Conservation (phyloP, 1,140 invertebrate genomes). For the Solen grandis region DNA sequence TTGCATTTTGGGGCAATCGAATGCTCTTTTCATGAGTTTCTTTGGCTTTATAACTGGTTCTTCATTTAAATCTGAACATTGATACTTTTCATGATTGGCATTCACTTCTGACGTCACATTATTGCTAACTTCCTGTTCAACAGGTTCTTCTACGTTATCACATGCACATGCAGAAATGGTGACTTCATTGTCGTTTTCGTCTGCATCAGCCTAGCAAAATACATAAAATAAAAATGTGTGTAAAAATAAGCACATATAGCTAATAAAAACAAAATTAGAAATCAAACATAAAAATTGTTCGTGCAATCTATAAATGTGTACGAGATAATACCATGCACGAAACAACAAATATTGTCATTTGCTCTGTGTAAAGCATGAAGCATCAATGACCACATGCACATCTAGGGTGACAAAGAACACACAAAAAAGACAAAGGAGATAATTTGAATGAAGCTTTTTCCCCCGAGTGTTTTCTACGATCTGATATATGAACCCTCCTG, state of each 20-base stretch:
- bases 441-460: too few species aligned
- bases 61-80: too few species aligned
- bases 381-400: too few species aligned
- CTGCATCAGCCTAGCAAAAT: conserved; percentile 47
- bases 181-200: conserved; percentile 56
- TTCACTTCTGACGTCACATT: background rate
- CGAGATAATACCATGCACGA: background rate
- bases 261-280: background rate
- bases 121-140: background rate
- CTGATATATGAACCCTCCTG: too few species aligned
- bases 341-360: background rate
- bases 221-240: background rate
- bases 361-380: too few species aligned
- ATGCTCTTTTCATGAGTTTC: background rate
- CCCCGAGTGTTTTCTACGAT: too few species aligned
- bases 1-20: conserved; percentile 5
- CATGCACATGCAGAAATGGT: conserved; percentile 4
- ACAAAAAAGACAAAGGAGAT: too few species aligned
- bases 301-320: background rate
- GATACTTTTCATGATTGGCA: too few species aligned
- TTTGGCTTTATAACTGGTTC: too few species aligned
- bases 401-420: too few species aligned
- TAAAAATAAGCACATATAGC: background rate
- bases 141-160: background rate
- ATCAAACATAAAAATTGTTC: conserved; percentile 1